A percentile compares a stretch with the other conserved stretches of the same genome.
Conservation (phyloP, 2,113 vertebrate species). For the Speoplatyrhinus poulsoni region DNA sequence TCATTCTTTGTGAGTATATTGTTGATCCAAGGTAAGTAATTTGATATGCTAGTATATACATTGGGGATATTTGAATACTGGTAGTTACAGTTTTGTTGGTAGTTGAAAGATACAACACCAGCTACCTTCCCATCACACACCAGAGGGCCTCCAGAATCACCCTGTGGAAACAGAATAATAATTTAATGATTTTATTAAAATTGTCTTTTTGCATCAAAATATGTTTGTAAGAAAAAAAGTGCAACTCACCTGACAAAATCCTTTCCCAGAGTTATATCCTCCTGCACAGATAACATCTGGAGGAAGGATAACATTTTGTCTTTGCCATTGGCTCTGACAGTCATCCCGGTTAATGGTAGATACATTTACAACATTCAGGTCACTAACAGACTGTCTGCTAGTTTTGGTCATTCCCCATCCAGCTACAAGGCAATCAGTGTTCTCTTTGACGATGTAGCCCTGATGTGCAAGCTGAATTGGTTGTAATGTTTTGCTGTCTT, state of each 20-base stretch:
- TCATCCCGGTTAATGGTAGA: not conserved
- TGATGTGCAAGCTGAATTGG: slow-evolving; percentile 24
- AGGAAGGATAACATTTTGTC: not conserved
- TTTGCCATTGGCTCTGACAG: slow-evolving; percentile 23
- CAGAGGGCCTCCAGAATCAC: slow-evolving; percentile 84
- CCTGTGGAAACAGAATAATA: slow-evolving; percentile 61
- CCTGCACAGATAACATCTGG: slow-evolving; percentile 59
- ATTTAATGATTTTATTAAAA: not conserved
- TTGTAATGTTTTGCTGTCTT: not conserved
- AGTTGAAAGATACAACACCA: slow-evolving; percentile 80
- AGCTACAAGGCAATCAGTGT: slow-evolving; percentile 48
- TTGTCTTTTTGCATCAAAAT: not conserved
- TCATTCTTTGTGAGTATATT: slow-evolving; percentile 16
- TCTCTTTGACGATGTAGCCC: not conserved
- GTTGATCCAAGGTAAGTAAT: slow-evolving; percentile 58
- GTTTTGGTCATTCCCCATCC: slow-evolving; percentile 55
- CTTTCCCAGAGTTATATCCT: slow-evolving; percentile 26
- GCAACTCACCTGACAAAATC: slow-evolving; percentile 64
- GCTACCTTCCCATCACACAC: slow-evolving; percentile 72
- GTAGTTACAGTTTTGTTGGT: fast-evolving
- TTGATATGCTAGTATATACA: slow-evolving; percentile 63
- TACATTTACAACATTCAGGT: slow-evolving; percentile 49
- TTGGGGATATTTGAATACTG: slow-evolving; percentile 57
- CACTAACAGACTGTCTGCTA: fast-evolving
- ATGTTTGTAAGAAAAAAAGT: too few species aligned